Evolutionary conservation across 2,888 invertebrate species (phyloP), one percentile per base, ranked within the genome.

Genomic region (Noctua pronuba): DNA sequence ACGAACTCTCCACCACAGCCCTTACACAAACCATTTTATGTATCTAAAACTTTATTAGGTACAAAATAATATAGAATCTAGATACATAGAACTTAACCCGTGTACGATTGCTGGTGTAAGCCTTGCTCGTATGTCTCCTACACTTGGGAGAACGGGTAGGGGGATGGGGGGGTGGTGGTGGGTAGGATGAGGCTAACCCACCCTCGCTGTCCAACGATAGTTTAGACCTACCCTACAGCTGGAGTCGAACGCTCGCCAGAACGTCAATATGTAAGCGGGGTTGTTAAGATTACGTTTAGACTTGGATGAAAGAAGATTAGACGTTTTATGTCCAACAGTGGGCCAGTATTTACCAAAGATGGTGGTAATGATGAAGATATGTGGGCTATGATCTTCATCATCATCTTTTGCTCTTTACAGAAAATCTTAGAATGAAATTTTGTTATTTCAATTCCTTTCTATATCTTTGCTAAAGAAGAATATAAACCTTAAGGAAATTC

Each of bases 161-260:
- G 38, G 73, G n/a, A 35, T 35, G 35, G n/a, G 66, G 28, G 55
- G 49, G 21, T 49, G 62, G n/a, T 38, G 66, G 73, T 16, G 65
- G 69, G 60, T 44, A 65, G 83, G 64, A 67, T 78, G 86, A 65
- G 77, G 83, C 55, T 65, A 11, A 24, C 72, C 73, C 46, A n/a
- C 70, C 84, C 87, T 75, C 73, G 66, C 80, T 85, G 85, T 85
- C 85, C 87, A 60, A 73, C 83, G 86, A 75, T 73, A 79, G 86
- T 62, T 69, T 44, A 86, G 76, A 80, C 52, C 44, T 70, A 66
- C 52, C 21, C 31, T 84, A 75, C 58, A 71, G 64, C 52, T 62
- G 66, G 73, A 67, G 60, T 71, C 49, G 55, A 72, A 71, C 18
- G 38, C 46, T 68, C 55, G 81, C 68, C 44, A 79, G 65, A 73